These are phyloP conservation scores for Aphidoletes aphidimyza DNA, from an alignment of 2,888 invertebrate genomes.

Conservation along the genomic window DNA sequence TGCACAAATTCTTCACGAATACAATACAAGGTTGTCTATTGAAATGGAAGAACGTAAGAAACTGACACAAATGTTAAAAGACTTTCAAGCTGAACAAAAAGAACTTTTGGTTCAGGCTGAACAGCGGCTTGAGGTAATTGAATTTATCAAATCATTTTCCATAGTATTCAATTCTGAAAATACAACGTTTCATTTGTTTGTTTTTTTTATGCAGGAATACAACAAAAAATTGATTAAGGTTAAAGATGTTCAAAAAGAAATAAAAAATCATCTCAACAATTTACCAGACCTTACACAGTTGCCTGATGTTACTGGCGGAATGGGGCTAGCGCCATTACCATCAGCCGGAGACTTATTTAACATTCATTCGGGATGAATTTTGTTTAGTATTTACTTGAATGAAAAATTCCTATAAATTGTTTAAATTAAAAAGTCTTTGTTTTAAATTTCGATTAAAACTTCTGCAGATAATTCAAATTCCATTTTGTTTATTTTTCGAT, in stretches of 20 bases:
- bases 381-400: too few species aligned
- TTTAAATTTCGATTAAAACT: too few species aligned
- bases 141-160: background rate
- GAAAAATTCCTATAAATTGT: too few species aligned
- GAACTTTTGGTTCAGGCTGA: constrained; percentile 89
- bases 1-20: constrained; percentile 84
- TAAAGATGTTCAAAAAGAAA: constrained; percentile 85
- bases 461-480: too few species aligned
- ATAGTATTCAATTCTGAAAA: background rate
- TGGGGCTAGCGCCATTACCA: constrained; percentile 91
- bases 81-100: constrained; percentile 87
- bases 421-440: too few species aligned
- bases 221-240: constrained; percentile 89
- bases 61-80: constrained; percentile 85
- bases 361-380: constrained; percentile 66
- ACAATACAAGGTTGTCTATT: constrained; percentile 84
- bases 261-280: constrained; percentile 92
- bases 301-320: constrained; percentile 91
- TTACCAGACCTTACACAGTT: constrained; percentile 91
- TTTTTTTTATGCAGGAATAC: constrained; percentile 79
- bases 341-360: constrained; percentile 95
- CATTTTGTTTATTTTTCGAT: too few species aligned
- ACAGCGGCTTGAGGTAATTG: constrained; percentile 80
- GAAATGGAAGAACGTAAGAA: constrained; percentile 92
- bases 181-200: background rate